Conservation (phyloP, 2,797 vertebrate species). For the Loriculus beryllinus region DNA sequence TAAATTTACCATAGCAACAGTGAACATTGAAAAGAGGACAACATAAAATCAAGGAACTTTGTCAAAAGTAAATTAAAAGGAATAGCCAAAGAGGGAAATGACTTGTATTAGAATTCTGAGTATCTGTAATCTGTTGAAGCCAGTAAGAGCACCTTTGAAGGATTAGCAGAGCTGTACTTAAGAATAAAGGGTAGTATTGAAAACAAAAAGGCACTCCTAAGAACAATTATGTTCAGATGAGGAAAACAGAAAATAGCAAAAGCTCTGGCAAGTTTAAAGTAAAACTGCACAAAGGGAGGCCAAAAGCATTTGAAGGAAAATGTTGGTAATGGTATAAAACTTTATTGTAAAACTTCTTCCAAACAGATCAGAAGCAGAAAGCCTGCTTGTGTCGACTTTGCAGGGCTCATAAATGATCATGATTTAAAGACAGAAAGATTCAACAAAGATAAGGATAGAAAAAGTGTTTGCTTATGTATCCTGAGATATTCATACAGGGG, state of each 20-base stretch:
- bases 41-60: not conserved
- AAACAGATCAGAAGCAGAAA: conserved; percentile 19
- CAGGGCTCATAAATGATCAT: not conserved
- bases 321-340: conserved; percentile 18
- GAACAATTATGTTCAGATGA: not conserved
- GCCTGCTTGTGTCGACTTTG: not conserved
- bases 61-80: conserved; percentile 1
- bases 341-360: conserved; percentile 16
- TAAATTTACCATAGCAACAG: not conserved
- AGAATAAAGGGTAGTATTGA: not conserved
- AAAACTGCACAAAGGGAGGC: not conserved
- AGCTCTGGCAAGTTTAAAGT: not conserved
- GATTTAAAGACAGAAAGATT: not conserved
- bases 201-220: not conserved
- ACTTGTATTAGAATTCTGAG: not conserved
- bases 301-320: conserved; percentile 26
- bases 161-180: not conserved
- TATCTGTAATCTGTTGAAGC: not conserved
- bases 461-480: not conserved
- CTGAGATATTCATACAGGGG: not conserved
- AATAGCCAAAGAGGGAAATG: not conserved
- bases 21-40: not conserved
- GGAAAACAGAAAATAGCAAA: conserved; percentile 46
- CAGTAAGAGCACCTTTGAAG: not conserved
- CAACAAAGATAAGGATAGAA: not conserved